Percentiles rank a stretch among this genome's conserved stretches.
Evolutionary conservation across 2,888 invertebrate species (phyloP).

Genomic region (Hanleya hanleyi): DNA sequence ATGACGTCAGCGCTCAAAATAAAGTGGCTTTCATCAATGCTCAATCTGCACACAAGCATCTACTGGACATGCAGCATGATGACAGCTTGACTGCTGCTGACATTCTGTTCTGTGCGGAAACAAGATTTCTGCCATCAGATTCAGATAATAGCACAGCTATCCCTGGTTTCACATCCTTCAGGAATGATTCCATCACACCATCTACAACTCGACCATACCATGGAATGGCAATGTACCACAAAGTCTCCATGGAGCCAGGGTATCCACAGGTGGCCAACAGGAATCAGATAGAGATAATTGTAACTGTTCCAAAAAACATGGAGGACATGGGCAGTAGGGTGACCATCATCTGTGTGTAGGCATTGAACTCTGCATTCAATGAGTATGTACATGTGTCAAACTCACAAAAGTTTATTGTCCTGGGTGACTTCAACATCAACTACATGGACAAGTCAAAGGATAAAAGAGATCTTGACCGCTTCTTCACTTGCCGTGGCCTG

Average conservation of each 20-base stretch:
- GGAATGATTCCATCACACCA: background rate
- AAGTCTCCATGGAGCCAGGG: background rate
- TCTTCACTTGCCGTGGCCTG: background rate
- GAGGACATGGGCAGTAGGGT: no score
- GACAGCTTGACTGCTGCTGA: no score
- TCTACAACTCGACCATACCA: conserved; percentile 20
- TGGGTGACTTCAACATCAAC: conserved; percentile 27
- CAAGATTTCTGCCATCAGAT: conserved; percentile 10
- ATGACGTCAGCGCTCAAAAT: background rate
- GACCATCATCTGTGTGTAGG: no score
- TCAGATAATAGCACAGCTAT: background rate
- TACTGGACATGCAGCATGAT: no score
- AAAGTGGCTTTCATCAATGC: conserved; percentile 30
- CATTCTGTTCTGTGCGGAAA: conserved; percentile 28
- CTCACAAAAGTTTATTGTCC: background rate
- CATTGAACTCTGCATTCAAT: no score
- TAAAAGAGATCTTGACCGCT: background rate
- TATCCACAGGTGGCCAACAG: background rate
- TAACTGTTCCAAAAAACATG: no score
- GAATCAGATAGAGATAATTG: no score
- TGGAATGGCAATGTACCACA: conserved; percentile 18
- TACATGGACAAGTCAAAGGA: background rate
- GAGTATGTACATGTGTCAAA: no score
- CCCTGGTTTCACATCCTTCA: background rate
- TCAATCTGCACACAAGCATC: no score